These are phyloP conservation scores for Exocentrus adspersus DNA, from an alignment of 2,888 invertebrate species.

Conservation along the genomic window DNA sequence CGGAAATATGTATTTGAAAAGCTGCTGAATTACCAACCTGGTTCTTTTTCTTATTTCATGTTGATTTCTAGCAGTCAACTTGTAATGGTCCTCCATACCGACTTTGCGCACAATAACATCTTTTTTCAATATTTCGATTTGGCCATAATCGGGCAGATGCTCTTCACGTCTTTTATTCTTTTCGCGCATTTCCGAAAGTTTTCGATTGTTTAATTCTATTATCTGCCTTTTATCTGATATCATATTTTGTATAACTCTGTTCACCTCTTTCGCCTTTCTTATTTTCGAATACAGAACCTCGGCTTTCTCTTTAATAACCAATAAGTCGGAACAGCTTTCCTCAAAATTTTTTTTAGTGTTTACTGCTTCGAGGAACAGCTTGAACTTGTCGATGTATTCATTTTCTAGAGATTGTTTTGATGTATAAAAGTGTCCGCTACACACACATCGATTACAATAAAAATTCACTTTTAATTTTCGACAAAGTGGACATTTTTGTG, in stretches of 20 bases:
- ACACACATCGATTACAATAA: neutral
- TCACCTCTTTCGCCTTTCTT: neutral
- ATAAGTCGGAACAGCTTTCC: neutral
- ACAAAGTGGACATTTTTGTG: conserved; percentile 3
- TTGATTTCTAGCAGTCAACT: conserved; percentile 63
- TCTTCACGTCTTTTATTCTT: neutral
- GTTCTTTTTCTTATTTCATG: conserved; percentile 69
- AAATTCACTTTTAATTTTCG: neutral
- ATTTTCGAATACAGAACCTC: neutral
- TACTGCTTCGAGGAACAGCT: neutral
- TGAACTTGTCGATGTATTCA: neutral
- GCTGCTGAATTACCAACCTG: conserved; percentile 69
- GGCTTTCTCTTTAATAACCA: neutral
- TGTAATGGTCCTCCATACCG: neutral
- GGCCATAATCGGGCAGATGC: neutral
- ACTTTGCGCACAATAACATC: neutral
- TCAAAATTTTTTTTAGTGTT: neutral
- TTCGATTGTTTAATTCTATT: neutral
- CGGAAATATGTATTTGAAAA: conserved; percentile 77
- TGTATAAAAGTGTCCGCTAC: neutral
- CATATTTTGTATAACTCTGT: neutral
- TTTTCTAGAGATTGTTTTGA: neutral
- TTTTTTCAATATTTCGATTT: neutral
- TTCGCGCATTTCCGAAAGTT: neutral
- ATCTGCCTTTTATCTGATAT: neutral